A percentile compares a stretch with the other conserved stretches of the same genome.
Evolutionary conservation across 2,888 invertebrate species (phyloP).

Genomic region (Seladonia tumulorum): DNA sequence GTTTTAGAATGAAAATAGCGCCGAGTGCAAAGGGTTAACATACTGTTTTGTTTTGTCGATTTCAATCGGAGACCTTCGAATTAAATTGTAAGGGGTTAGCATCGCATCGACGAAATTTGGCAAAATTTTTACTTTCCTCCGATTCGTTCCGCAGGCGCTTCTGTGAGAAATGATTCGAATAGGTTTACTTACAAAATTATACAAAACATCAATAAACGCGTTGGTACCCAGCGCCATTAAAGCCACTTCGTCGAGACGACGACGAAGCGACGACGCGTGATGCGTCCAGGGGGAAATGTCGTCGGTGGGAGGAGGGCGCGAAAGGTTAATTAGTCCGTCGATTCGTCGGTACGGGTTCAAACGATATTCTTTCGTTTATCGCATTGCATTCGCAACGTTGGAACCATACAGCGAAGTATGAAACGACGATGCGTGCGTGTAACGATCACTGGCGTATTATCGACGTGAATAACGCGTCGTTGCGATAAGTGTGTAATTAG

Average conservation of each 20-base stretch:
- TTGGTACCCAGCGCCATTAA: not conserved
- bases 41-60: no score
- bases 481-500: conserved; percentile 70
- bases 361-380: conserved; percentile 41
- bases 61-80: no score
- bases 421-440: conserved; percentile 56
- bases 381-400: not conserved
- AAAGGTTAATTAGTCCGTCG: conserved; percentile 49
- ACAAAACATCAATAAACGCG: not conserved
- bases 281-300: conserved; percentile 15
- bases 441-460: conserved; percentile 59
- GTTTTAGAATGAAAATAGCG: no score
- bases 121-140: no score
- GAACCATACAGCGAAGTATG: conserved; percentile 50
- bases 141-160: no score
- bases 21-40: no score
- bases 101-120: no score
- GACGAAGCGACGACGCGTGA: not conserved
- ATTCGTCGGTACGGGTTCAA: conserved; percentile 21
- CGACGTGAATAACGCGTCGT: conserved; percentile 58
- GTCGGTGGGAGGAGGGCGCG: not conserved
- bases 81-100: no score
- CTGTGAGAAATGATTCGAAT: no score
- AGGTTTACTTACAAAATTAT: no score
- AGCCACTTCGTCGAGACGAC: not conserved